Base-by-base conservation (phyloP, 2,797 vertebrate genomes). In the Sebastes cheni region DNA sequence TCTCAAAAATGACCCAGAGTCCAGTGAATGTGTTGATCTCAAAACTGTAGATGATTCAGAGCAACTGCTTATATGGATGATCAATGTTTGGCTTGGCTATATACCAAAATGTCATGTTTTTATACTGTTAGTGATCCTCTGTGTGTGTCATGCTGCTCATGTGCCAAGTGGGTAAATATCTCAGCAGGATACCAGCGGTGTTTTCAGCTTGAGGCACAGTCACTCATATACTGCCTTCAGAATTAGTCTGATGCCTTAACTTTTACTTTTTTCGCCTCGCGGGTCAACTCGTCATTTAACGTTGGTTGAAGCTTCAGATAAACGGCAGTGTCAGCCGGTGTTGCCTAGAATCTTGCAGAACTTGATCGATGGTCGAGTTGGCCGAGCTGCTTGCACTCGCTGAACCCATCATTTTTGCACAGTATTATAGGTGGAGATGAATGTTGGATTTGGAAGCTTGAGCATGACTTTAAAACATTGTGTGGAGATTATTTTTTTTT, bases 351-450 rank as follows among this genome's bases (percentile, higher is more conserved):
- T 90, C 87, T 93, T 89, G 90, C 92, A 92, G 95, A 92, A 89
- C 84, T 85, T 70, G 82, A 79, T 50, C 11, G 79, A 80, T 88
- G 83, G 85, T 81, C 60, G 86, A 86, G 90, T 92, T 77, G 86
- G 86, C 92, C 73, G 85, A 90, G 89, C 92, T 89, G 91, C 95
- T 96, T 94, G 95, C 96, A 95, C 95, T 94, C 93, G 93, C 92
- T 90, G 85, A 95, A 94, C 90, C 85, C 88, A 83, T 91, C 90
- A 74, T 83, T 94, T 72, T 96, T 96, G 95, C 95, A 96, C 96
- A 96, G 95, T 95, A 91, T 94, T 90, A 92, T 77, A 90, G 89
- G 89, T 85, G 91, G 89, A 91, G 90, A 83, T 80, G 85, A 93
- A 86, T 88, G 85, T 93, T 92, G 88, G 75, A 93, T 80, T 27